Percentiles rank a stretch among this genome's conserved stretches.
phyloP scores from a whole-genome alignment of 2,888 invertebrate species.

The Rhagium mordax region DNA sequence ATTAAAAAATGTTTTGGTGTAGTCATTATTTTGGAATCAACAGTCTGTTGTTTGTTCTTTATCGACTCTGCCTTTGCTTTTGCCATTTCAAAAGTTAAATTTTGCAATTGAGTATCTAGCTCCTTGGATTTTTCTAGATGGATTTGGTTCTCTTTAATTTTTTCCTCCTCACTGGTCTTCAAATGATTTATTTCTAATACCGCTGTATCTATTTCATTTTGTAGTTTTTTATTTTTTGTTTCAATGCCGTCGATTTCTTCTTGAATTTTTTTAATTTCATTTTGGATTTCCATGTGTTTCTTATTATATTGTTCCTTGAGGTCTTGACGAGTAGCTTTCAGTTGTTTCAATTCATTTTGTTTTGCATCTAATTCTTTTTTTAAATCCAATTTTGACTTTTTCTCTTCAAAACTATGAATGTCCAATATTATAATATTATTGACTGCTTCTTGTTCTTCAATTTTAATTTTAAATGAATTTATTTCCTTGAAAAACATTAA shows the following conservation, averaged over 20 bases:
- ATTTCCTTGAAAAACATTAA: constrained; percentile 7
- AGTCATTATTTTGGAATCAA: background rate
- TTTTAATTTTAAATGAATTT: constrained; percentile 6
- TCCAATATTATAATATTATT: background rate
- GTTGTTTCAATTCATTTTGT: constrained; percentile 7
- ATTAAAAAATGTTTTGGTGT: background rate
- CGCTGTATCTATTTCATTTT: background rate
- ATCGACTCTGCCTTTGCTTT: background rate
- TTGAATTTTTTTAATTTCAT: constrained; percentile 13
- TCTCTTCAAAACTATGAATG: background rate
- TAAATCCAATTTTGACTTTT: background rate
- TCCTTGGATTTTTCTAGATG: background rate
- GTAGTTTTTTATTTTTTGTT: constrained; percentile 17
- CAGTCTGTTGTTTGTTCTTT: background rate
- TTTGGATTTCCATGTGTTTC: constrained; percentile 2
- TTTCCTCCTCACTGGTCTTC: background rate
- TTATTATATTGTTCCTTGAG: constrained; percentile 18
- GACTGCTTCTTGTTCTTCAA: background rate
- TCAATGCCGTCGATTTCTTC: constrained; percentile 18
- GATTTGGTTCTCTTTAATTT: background rate
- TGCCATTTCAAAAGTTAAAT: background rate
- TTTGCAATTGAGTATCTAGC: background rate
- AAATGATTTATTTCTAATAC: background rate
- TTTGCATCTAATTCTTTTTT: background rate
- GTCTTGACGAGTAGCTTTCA: constrained; percentile 3